Evolutionary conservation across 2,888 invertebrate species (phyloP).

Genomic region (Podotricha telesiphe): DNA sequence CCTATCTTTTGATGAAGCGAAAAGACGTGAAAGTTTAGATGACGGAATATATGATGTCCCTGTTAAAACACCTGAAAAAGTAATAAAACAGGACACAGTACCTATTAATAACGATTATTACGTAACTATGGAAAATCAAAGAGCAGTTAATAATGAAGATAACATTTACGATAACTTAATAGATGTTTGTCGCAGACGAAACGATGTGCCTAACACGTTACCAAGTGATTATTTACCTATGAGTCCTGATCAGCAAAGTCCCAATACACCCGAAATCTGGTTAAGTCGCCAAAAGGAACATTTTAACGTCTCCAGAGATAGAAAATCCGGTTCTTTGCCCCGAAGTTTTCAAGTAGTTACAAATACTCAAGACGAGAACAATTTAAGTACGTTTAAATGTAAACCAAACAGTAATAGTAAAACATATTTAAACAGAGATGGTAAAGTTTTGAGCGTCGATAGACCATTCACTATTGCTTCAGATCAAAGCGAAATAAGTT

Average conservation of each 20-base stretch:
- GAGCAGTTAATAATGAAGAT: conserved; percentile 56
- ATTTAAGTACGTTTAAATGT: conserved; percentile 70
- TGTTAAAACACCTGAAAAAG: conserved; percentile 67
- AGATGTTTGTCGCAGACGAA: conserved; percentile 71
- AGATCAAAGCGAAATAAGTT: conserved; percentile 87
- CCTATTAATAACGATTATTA: conserved; percentile 60
- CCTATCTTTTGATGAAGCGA: conserved; percentile 73
- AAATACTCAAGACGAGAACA: conserved; percentile 77
- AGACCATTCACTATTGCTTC: conserved; percentile 89
- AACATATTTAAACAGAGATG: conserved; percentile 84
- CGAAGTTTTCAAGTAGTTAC: conserved; percentile 89
- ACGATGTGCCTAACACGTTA: conserved; percentile 59
- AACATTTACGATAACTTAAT: conserved; percentile 72
- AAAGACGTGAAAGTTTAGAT: conserved; percentile 54
- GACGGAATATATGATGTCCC: conserved; percentile 77
- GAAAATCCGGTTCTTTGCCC: conserved; percentile 90
- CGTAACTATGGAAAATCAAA: conserved; percentile 67
- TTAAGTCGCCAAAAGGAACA: conserved; percentile 88
- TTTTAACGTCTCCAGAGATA: conserved; percentile 85
- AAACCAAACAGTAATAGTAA: conserved; percentile 75
- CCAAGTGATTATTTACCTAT: conserved; percentile 73
- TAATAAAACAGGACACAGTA: conserved; percentile 44
- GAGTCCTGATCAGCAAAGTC: conserved; percentile 76
- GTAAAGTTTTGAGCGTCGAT: conserved; percentile 85
- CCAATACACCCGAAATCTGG: conserved; percentile 88